These are phyloP conservation scores for Dolichopus griseipennis DNA, from an alignment of 2,888 invertebrate species.

Conservation along the genomic window DNA sequence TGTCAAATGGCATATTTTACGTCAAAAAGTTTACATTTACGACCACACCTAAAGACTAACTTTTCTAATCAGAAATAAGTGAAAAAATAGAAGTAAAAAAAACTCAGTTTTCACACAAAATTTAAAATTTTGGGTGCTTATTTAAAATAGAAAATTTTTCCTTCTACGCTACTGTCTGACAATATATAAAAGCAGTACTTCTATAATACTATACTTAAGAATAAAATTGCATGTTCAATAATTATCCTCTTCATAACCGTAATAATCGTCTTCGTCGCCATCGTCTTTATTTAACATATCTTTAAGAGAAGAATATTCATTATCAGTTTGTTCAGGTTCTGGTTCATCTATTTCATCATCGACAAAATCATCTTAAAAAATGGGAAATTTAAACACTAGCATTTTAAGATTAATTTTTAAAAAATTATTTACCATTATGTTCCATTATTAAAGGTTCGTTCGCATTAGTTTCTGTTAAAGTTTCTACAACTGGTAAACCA, in stretches of 20 bases:
- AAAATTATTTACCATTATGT: slow-evolving; percentile 22
- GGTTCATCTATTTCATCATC: slow-evolving; percentile 39
- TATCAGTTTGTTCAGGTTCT: slow-evolving; percentile 38
- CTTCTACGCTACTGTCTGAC: too few relatives aligned
- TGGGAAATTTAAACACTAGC: slow-evolving; percentile 25
- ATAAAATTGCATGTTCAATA: slow-evolving; percentile 30
- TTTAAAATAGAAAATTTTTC: too few relatives aligned
- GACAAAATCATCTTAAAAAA: slow-evolving; percentile 26
- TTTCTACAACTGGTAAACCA: slow-evolving; percentile 13
- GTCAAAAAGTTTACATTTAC: too few relatives aligned
- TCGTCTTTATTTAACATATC: slow-evolving; percentile 55
- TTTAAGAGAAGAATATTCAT: slow-evolving; percentile 48
- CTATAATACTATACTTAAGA: too few relatives aligned
- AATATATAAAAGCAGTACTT: too few relatives aligned
- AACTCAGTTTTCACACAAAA: too few relatives aligned
- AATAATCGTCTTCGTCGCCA: slow-evolving; percentile 50
- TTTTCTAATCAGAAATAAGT: too few relatives aligned
- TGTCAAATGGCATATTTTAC: too few relatives aligned
- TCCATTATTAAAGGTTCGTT: slow-evolving; percentile 27
- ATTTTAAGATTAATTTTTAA: slow-evolving; percentile 28
- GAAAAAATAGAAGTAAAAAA: too few relatives aligned
- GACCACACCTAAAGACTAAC: too few relatives aligned
- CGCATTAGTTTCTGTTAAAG: background rate
- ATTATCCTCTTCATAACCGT: slow-evolving; percentile 62
- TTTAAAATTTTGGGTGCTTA: too few relatives aligned